phyloP scores from a whole-genome alignment of 2,888 invertebrate genomes.

The Acronicta alni region DNA sequence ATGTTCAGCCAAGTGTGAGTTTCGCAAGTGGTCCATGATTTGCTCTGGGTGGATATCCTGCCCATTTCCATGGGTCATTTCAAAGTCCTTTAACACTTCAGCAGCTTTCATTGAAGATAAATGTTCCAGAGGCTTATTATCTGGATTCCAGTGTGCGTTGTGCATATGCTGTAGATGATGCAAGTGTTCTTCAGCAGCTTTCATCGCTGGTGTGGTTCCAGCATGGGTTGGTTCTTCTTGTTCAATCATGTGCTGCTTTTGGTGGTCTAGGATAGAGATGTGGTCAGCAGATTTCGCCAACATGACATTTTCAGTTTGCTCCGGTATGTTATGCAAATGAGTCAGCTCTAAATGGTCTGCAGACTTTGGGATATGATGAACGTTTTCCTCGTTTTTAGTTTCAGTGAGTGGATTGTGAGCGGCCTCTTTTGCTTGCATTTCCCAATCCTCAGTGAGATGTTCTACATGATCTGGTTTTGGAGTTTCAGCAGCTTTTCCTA shows the following conservation, averaged over 20 bases:
- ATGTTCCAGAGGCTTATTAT: slow-evolving; percentile 37
- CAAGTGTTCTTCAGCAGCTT: slow-evolving; percentile 43
- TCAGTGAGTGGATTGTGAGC: slow-evolving; percentile 3
- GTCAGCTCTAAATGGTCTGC: slow-evolving; percentile 23
- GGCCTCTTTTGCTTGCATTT: slow-evolving; percentile 21
- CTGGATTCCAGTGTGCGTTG: slow-evolving; percentile 40
- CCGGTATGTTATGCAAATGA: slow-evolving; percentile 21
- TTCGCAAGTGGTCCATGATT: slow-evolving; percentile 29
- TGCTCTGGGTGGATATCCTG: slow-evolving; percentile 23
- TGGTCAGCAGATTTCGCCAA: slow-evolving; percentile 47
- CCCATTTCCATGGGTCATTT: slow-evolving; percentile 5
- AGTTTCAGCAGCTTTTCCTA: slow-evolving; percentile 17
- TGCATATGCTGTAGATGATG: slow-evolving; percentile 36
- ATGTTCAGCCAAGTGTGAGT: slow-evolving; percentile 30
- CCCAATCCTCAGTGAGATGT: slow-evolving; percentile 2
- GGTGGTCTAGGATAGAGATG: slow-evolving; percentile 15
- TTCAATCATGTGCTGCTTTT: slow-evolving; percentile 32
- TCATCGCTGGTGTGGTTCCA: slow-evolving; percentile 33
- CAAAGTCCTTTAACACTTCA: slow-evolving; percentile 40
- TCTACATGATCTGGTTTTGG: slow-evolving; percentile 6
- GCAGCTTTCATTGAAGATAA: slow-evolving; percentile 49
- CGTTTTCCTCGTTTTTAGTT: slow-evolving; percentile 10
- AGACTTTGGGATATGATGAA: slow-evolving; percentile 32
- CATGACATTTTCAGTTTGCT: slow-evolving; percentile 35
- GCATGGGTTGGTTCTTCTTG: slow-evolving; percentile 4